Conservation (phyloP, 2,888 invertebrate genomes). For the Pyrgus malvae region DNA sequence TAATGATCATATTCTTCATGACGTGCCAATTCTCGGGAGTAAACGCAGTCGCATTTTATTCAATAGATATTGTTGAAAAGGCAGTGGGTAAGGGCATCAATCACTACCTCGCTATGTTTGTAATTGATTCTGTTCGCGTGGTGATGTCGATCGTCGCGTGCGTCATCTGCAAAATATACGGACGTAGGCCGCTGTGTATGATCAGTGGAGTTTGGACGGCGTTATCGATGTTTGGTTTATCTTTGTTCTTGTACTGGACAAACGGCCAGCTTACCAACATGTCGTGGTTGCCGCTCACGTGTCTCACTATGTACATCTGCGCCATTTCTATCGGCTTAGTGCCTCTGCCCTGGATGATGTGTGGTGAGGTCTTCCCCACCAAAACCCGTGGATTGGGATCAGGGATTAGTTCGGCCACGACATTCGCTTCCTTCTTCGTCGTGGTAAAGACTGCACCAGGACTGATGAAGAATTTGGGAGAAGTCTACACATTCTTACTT, state of each 20-base stretch:
- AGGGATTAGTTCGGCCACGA: conserved; percentile 84
- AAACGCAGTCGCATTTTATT: conserved; percentile 87
- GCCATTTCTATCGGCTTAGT: conserved; percentile 83
- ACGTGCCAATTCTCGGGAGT: conserved; percentile 87
- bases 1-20: conserved; percentile 84
- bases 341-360: conserved; percentile 88
- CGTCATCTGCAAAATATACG: conserved; percentile 82
- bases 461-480: conserved; percentile 80
- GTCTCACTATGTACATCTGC: conserved; percentile 81
- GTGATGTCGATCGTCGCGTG: conserved; percentile 84
- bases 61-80: conserved; percentile 84
- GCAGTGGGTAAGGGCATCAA: conserved; percentile 81
- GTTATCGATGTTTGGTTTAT: conserved; percentile 80
- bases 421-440: conserved; percentile 84
- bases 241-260: conserved; percentile 66
- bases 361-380: conserved; percentile 87
- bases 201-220: conserved; percentile 84
- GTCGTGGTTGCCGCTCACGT: conserved; percentile 76
- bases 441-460: conserved; percentile 86
- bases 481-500: conserved; percentile 83
- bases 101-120: conserved; percentile 84
- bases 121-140: conserved; percentile 84
- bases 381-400: conserved; percentile 84
- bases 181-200: conserved; percentile 84
- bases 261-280: conserved; percentile 55